These are phyloP conservation scores for Engystomops pustulosus DNA, from an alignment of 2,113 vertebrate species.

Conservation along the genomic window DNA sequence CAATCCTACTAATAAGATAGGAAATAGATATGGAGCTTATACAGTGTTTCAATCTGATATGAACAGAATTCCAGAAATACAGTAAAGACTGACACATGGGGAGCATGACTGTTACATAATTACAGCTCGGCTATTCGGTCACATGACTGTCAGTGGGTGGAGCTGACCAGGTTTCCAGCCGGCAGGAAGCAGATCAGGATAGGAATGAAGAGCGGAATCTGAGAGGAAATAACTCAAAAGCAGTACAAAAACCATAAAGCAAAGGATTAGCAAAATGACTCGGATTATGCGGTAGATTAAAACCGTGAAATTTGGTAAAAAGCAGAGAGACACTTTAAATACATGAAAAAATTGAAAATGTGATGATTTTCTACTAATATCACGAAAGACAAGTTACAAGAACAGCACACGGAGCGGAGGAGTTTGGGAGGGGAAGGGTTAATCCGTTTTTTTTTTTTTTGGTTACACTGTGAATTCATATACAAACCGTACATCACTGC, in stretches of 20 bases:
- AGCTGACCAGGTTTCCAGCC: neutral
- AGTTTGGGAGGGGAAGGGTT: neutral
- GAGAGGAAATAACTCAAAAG: neutral
- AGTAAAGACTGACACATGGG: neutral
- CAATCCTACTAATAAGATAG: too few relatives aligned
- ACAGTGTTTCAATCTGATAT: too few relatives aligned
- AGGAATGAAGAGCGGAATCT: neutral
- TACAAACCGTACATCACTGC: constrained; percentile 41
- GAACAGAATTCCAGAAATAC: neutral
- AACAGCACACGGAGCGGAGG: neutral
- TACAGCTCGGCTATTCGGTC: neutral
- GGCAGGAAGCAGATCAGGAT: neutral
- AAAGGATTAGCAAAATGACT: neutral
- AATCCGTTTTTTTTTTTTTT: neutral
- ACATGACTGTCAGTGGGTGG: neutral
- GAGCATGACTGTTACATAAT: neutral
- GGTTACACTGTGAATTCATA: constrained; percentile 8
- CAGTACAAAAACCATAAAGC: neutral
- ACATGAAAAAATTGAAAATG: neutral
- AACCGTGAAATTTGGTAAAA: neutral
- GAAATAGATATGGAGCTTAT: too few relatives aligned
- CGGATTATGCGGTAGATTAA: neutral
- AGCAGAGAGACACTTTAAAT: neutral
- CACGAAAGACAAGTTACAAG: neutral
- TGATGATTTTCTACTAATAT: neutral